A percentile compares a stretch with the other conserved stretches of the same genome.
Evolutionary conservation across 2,113 vertebrate genomes (phyloP).

Genomic region (Paradisaea rubra): DNA sequence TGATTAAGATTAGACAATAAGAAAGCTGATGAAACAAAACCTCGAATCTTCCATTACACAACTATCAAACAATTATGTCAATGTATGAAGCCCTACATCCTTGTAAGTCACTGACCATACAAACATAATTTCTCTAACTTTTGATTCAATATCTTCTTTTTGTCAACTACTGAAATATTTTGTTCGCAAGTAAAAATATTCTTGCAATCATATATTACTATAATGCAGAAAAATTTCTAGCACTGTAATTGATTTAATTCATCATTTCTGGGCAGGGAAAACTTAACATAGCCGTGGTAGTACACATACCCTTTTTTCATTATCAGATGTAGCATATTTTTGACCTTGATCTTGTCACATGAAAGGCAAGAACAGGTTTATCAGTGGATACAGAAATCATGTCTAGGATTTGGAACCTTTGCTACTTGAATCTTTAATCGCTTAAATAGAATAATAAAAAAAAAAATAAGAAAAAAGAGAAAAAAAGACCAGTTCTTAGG

Average conservation of each 20-base stretch:
- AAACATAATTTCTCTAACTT: background rate
- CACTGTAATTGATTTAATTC: background rate
- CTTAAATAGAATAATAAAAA: background rate
- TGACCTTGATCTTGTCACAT: background rate
- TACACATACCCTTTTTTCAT: background rate
- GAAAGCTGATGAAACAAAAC: background rate
- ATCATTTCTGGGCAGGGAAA: background rate
- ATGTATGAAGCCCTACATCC: background rate
- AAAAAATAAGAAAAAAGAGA: background rate
- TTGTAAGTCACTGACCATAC: background rate
- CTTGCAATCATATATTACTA: background rate
- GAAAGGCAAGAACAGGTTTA: background rate
- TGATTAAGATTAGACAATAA: background rate
- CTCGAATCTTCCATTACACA: background rate
- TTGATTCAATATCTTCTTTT: background rate
- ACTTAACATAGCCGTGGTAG: background rate
- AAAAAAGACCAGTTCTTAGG: background rate
- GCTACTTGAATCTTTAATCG: background rate
- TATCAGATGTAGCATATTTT: background rate
- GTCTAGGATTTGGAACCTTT: background rate
- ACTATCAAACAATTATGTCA: background rate
- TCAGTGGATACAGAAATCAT: background rate
- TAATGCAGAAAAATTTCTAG: background rate
- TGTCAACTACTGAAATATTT: background rate
- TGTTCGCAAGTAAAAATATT: background rate